Base-by-base conservation (phyloP, 2,113 vertebrate species). In the Thinocorus orbignyianus region DNA sequence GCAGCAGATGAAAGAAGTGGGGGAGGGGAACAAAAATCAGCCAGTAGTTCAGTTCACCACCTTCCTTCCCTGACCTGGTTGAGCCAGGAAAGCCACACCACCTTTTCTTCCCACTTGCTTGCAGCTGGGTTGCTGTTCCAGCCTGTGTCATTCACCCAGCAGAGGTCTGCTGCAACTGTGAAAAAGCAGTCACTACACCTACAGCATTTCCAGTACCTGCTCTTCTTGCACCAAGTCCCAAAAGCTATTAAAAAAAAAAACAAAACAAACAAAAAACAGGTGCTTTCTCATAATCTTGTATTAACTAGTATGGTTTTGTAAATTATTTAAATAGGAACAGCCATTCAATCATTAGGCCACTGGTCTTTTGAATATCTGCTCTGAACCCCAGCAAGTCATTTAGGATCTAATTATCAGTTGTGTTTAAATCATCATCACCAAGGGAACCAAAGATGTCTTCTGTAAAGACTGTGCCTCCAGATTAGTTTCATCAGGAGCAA, bases 401-500 rank as follows among this genome's bases (percentile, higher is more conserved):
- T 37, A 71, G 31, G 81, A 57, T 84, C 37, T 86, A 92, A 92
- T 66, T 83, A 86, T 39, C 72, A 78, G 49, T 41, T 60, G 62
- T 85, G 72, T 81, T 91, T 92, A 94, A 93, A 70, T 88, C 55
- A 83, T 44, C 13, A 2, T 60, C 62, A 81, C 76, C n/a, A 90
- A 81, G 37, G 25, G 13, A 93, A 86, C 37, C 28, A 77, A 93
- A 88, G 37, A 86, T 26, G 58, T 86, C 70, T 92, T 76, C 68
- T 58, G 60, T 86, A 86, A 83, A 81, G 88, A 88, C n/a, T 88
- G 64, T 92, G 80, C 57, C 55, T 86, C 84, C 94, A 96, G 77
- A 92, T 93, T 93, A 93, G 46, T 95, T 93, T 91, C 86, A 79
- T 89, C 92, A 92, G 7, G 4, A 78, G 26, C 20, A 92, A 93